Percentiles rank a stretch among this genome's conserved stretches.
phyloP scores from a whole-genome alignment of 2,888 invertebrate species.

The Catocala fraxini region DNA sequence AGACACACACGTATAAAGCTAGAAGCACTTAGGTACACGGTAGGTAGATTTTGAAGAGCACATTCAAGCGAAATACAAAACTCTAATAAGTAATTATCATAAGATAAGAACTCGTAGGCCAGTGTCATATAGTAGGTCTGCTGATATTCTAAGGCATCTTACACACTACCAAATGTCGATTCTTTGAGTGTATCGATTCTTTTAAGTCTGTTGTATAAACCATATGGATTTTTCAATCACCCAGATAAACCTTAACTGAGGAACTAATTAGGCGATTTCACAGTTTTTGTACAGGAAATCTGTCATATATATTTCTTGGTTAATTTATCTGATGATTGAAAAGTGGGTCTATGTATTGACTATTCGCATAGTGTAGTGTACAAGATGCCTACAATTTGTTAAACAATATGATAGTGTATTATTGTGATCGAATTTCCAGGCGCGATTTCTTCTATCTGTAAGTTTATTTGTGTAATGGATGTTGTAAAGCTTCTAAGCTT shows the following conservation, averaged over 20 bases:
- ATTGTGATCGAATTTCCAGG: conserved; percentile 32
- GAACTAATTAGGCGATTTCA: too few species aligned
- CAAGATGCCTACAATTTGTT: background rate
- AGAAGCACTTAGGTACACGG: conserved; percentile 49
- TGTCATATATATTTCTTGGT: too few species aligned
- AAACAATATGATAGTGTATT: conserved; percentile 4
- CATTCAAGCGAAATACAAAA: conserved; percentile 2
- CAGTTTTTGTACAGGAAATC: too few species aligned
- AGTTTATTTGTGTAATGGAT: conserved; percentile 51
- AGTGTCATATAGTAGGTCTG: background rate
- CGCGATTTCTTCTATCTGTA: conserved; percentile 35
- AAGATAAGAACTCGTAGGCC: background rate
- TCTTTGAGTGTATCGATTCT: too few species aligned
- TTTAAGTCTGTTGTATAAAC: too few species aligned
- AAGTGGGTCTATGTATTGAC: too few species aligned
- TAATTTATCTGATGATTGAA: too few species aligned
- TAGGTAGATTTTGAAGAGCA: conserved; percentile 20
- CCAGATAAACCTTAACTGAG: too few species aligned
- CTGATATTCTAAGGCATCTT: background rate
- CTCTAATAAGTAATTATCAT: background rate
- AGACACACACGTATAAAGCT: conserved; percentile 36
- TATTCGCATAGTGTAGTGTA: background rate
- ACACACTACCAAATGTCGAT: background rate
- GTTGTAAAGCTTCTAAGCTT: conserved; percentile 55
- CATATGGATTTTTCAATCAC: too few species aligned